Conservation (phyloP, 1,140 invertebrate species). For the Bombus superbus region DNA sequence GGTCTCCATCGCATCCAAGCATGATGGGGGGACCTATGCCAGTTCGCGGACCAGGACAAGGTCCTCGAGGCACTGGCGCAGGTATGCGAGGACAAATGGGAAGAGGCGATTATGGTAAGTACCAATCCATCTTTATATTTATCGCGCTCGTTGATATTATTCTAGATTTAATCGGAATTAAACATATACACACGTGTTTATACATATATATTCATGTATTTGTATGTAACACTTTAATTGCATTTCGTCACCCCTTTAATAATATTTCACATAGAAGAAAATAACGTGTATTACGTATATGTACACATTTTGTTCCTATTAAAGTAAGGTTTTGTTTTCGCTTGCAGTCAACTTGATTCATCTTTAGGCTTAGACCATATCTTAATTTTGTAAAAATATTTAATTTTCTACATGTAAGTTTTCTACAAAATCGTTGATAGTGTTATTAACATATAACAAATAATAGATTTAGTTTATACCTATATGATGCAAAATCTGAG, state of each 20-base stretch:
- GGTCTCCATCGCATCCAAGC: constrained; percentile 85
- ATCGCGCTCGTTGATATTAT: constrained; percentile 10
- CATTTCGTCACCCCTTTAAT: constrained; percentile 2
- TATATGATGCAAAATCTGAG: background rate
- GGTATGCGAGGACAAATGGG: constrained; percentile 90
- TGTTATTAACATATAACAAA: background rate
- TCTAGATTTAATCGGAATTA: background rate
- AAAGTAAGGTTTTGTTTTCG: constrained; percentile 11
- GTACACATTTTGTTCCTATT: constrained; percentile 3
- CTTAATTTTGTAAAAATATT: background rate
- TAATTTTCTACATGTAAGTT: background rate
- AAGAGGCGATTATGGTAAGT: constrained; percentile 94
- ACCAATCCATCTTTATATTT: constrained; percentile 18
- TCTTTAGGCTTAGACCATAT: constrained; percentile 46
- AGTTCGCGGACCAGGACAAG: constrained; percentile 86
- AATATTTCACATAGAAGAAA: background rate
- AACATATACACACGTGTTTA: background rate
- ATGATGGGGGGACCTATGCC: constrained; percentile 86
- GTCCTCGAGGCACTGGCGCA: constrained; percentile 81
- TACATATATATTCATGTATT: background rate
- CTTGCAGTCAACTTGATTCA: background rate
- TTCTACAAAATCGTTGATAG: background rate
- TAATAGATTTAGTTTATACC: background rate
- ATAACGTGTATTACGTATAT: background rate
- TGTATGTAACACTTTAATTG: constrained; percentile 6